Percentiles rank a stretch among this genome's conserved stretches.
Evolutionary conservation across 2,113 vertebrate species (phyloP).

Genomic region (Silurus glanis): DNA sequence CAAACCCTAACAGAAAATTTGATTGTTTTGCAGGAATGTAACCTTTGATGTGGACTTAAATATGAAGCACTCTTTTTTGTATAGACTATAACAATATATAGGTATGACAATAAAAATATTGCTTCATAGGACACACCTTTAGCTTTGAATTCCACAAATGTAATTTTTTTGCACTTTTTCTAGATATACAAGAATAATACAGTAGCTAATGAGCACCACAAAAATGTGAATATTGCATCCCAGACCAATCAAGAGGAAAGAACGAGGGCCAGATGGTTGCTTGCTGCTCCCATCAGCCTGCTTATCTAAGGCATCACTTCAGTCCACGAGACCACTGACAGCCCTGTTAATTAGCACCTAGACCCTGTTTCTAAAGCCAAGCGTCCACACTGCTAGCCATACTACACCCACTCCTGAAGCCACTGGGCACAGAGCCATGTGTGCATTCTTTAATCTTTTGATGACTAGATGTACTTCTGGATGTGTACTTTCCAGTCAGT

Average conservation of each 20-base stretch:
- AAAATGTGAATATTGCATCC: background rate
- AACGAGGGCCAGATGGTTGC: slow-evolving; percentile 72
- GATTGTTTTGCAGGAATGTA: background rate
- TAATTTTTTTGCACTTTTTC: background rate
- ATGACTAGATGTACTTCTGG: slow-evolving; percentile 26
- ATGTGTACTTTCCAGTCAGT: slow-evolving; percentile 27
- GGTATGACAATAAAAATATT: background rate
- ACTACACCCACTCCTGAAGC: slow-evolving; percentile 15
- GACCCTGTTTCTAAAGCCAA: slow-evolving; percentile 51
- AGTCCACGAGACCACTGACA: slow-evolving; percentile 75
- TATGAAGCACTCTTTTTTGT: background rate
- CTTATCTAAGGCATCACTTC: slow-evolving; percentile 73
- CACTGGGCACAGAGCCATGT: slow-evolving; percentile 31
- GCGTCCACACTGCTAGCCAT: background rate
- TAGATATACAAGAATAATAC: background rate
- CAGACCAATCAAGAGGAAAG: slow-evolving; percentile 37
- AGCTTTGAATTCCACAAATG: slow-evolving; percentile 1
- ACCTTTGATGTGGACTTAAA: background rate
- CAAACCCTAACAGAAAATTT: background rate
- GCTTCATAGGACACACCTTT: too few species aligned
- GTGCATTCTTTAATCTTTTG: slow-evolving; percentile 41
- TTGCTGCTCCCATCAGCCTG: slow-evolving; percentile 60
- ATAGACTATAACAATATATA: background rate
- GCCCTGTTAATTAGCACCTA: slow-evolving; percentile 75
- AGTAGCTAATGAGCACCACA: background rate